Percentiles rank a stretch among this genome's conserved stretches.
Evolutionary conservation across 2,797 vertebrate genomes (phyloP).

Genomic region (Sebastes baramenuke): DNA sequence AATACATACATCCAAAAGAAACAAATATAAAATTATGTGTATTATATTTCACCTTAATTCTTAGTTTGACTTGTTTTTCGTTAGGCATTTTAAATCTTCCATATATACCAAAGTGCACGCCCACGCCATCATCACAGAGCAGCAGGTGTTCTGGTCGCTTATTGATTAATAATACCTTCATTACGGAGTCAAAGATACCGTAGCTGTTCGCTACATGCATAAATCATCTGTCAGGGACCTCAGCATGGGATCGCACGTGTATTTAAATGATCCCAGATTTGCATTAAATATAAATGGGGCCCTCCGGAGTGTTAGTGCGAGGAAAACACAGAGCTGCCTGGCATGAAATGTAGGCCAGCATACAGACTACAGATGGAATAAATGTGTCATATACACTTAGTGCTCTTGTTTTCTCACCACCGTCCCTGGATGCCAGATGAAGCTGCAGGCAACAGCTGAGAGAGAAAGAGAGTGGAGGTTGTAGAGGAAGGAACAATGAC

Average conservation of each 20-base stretch:
- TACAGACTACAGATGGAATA: slow-evolving; percentile 13
- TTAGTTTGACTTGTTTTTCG: neutral
- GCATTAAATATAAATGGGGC: slow-evolving; percentile 43
- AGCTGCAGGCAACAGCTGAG: slow-evolving; percentile 27
- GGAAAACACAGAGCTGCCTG: neutral
- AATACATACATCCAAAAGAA: neutral
- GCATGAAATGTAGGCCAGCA: slow-evolving; percentile 45
- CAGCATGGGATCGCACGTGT: slow-evolving; percentile 1
- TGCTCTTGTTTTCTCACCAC: neutral
- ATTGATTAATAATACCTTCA: neutral
- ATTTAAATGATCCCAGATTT: slow-evolving; percentile 35
- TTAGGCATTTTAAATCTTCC: neutral
- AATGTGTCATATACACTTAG: slow-evolving; percentile 8
- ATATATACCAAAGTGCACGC: neutral
- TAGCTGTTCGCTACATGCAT: neutral
- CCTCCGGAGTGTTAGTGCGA: neutral
- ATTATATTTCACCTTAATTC: neutral
- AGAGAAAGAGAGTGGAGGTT: neutral
- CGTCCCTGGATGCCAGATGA: neutral
- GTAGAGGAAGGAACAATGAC: neutral
- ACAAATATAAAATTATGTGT: neutral
- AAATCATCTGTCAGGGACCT: neutral
- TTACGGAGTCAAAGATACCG: neutral
- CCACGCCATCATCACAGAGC: neutral
- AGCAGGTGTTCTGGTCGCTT: neutral